Evolutionary conservation across 30 jellyfish, hydroid and myxozoan genomes (phyloP).

Genomic region (Pseudorhiza aurosa): DNA sequence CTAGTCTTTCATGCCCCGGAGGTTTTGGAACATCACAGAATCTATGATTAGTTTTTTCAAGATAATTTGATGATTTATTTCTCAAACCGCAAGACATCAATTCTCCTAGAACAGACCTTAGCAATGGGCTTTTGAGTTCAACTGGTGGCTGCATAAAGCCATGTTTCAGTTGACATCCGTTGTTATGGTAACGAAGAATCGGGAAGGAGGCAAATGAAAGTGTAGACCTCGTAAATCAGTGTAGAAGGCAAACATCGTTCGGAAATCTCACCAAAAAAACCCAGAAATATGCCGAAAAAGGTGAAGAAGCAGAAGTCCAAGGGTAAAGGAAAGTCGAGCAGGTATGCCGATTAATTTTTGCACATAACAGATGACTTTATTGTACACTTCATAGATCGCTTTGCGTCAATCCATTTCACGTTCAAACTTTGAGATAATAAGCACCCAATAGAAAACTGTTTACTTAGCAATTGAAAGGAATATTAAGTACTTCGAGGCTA

Average conservation of each 20-base stretch:
- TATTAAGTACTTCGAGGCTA: too few relatives aligned
- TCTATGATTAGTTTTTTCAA: too few relatives aligned
- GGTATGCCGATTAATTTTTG: constrained; percentile 52
- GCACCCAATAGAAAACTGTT: too few relatives aligned
- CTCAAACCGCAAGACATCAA: too few relatives aligned
- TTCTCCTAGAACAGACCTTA: too few relatives aligned
- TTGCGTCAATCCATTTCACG: neutral
- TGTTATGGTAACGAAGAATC: constrained; percentile 34
- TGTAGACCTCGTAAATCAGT: neutral
- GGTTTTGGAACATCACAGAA: too few relatives aligned
- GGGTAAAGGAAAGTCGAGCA: constrained; percentile 44
- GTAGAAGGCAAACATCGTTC: neutral
- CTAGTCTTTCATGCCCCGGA: too few relatives aligned
- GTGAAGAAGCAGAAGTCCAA: constrained; percentile 51
- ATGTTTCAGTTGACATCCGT: neutral
- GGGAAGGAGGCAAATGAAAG: constrained; percentile 54
- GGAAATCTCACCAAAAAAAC: neutral
- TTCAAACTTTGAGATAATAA: neutral
- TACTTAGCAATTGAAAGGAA: too few relatives aligned
- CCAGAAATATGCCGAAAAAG: constrained; percentile 64
- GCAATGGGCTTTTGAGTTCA: neutral
- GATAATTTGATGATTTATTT: too few relatives aligned
- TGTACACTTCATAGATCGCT: neutral
- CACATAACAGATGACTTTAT: too few relatives aligned
- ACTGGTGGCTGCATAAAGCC: neutral